Percentiles rank a stretch among this genome's conserved stretches.
Evolutionary conservation across 2,797 vertebrate genomes (phyloP).

Genomic region (Phrynocephalus vlangalii): DNA sequence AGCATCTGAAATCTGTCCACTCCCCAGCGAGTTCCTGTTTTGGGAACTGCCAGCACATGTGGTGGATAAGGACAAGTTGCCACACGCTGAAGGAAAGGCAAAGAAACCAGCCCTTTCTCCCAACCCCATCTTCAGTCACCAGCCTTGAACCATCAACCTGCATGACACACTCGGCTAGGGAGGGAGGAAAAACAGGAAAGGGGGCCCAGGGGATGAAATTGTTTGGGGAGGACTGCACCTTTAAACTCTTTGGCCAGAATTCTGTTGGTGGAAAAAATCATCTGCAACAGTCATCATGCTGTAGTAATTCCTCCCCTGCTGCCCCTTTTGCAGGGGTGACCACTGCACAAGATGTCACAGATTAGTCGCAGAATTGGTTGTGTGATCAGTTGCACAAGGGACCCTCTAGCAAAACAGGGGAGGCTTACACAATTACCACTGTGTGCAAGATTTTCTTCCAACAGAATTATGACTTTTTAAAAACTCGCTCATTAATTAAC

Average conservation of each 20-base stretch:
- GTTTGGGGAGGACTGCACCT: slow-evolving; percentile 82
- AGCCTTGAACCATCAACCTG: background rate
- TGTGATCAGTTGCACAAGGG: too few relatives aligned
- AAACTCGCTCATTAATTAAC: slow-evolving; percentile 71
- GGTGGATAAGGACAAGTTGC: background rate
- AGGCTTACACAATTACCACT: too few relatives aligned
- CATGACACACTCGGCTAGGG: background rate
- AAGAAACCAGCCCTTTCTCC: background rate
- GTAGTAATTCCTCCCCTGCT: too few relatives aligned
- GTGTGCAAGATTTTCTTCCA: too few relatives aligned
- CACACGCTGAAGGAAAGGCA: background rate
- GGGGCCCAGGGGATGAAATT: background rate
- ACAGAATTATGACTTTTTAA: background rate
- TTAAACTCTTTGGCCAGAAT: slow-evolving; percentile 65
- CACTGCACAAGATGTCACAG: too few relatives aligned
- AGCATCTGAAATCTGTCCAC: background rate
- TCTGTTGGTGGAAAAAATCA: background rate
- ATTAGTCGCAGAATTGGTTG: too few relatives aligned
- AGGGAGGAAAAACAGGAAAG: slow-evolving; percentile 10
- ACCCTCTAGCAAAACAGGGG: too few relatives aligned
- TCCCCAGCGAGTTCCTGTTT: background rate
- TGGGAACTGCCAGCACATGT: background rate
- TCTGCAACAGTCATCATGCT: too few relatives aligned
- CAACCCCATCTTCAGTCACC: background rate
- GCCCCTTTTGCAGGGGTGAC: too few relatives aligned